Evolutionary conservation across 2,113 vertebrate genomes (phyloP).

Genomic region (Bombycilla garrulus): DNA sequence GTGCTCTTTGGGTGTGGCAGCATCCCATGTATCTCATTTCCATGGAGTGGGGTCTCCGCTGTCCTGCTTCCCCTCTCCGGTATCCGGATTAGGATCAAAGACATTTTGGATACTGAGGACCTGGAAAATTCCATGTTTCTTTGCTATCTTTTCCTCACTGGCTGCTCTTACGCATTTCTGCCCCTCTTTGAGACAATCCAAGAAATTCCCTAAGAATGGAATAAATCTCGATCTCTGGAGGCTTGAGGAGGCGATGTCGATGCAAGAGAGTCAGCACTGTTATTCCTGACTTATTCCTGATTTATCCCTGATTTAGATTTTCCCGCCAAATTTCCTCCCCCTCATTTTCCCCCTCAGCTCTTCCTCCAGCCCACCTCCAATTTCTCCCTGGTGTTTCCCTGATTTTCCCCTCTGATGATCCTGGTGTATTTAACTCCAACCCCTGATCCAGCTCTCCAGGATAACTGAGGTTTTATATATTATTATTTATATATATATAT

Average conservation of each 20-base stretch:
- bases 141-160: neutral
- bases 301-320: neutral
- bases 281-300: neutral
- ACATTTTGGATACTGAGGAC: neutral
- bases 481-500: neutral
- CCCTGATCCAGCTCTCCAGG: accelerated
- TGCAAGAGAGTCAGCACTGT: neutral
- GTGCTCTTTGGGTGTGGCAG: neutral
- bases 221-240: neutral
- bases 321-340: accelerated
- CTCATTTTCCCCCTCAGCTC: neutral
- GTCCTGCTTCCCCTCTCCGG: neutral
- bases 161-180: neutral
- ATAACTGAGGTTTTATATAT: neutral
- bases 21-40: neutral
- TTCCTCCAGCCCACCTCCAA: neutral
- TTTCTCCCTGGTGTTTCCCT: neutral
- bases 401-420: neutral
- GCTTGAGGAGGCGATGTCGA: neutral
- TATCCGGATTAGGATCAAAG: neutral
- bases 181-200: neutral
- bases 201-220: neutral
- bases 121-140: neutral
- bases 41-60: neutral
- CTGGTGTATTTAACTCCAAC: neutral